These are phyloP conservation scores for Hesperia comma DNA, from an alignment of 2,888 invertebrate species.

Conservation along the genomic window DNA sequence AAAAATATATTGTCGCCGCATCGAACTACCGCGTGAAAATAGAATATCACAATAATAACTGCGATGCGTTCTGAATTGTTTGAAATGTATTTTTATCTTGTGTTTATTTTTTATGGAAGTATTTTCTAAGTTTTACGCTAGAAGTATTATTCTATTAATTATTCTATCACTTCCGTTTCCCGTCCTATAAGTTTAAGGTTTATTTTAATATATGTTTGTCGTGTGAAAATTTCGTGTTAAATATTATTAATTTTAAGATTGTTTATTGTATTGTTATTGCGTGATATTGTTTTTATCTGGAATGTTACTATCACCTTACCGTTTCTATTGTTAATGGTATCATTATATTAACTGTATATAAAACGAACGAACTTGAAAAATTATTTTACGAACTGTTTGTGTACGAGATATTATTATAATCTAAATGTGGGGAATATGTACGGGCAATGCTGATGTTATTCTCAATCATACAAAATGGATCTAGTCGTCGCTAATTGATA, in stretches of 20 bases:
- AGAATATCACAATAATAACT: conserved; percentile 38
- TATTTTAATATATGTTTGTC: conserved; percentile 25
- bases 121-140: conserved; percentile 37
- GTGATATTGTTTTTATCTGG: conserved; percentile 48
- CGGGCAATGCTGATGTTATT: conserved; percentile 56
- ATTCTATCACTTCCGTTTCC: conserved; percentile 34
- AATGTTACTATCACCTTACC: conserved; percentile 56
- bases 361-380: conserved; percentile 46
- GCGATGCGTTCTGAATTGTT: conserved; percentile 40
- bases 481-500: conserved; percentile 58
- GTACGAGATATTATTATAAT: conserved; percentile 50
- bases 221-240: conserved; percentile 25
- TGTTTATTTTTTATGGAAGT: conserved; percentile 31
- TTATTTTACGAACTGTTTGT: conserved; percentile 42
- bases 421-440: conserved; percentile 53
- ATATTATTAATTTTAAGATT: conserved; percentile 14
- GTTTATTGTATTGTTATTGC: conserved; percentile 27
- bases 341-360: conserved; percentile 63
- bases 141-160: conserved; percentile 26
- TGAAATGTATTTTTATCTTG: conserved; percentile 33
- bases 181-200: conserved; percentile 37
- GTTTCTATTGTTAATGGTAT: conserved; percentile 57
- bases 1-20: conserved; percentile 44
- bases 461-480: conserved; percentile 68
- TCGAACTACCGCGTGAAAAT: conserved; percentile 42